phyloP scores from a whole-genome alignment of 2,797 vertebrate genomes.

The Cyclopterus lumpus region DNA sequence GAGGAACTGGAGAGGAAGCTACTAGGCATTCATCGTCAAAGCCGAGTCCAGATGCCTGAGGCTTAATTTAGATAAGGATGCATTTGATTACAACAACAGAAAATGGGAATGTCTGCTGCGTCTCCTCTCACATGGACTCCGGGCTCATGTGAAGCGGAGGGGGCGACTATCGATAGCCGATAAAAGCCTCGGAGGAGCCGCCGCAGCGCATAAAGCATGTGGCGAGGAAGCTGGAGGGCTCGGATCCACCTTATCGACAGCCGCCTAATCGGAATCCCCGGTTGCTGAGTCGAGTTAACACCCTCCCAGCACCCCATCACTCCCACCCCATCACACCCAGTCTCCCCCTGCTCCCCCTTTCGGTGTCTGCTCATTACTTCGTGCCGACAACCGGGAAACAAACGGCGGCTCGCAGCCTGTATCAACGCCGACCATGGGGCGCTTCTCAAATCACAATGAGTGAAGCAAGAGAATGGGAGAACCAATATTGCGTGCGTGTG shows the following conservation, averaged over 20 bases:
- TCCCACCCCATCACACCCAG: not conserved
- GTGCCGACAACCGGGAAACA: conserved; percentile 54
- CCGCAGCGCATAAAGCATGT: conserved; percentile 45
- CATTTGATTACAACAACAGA: not conserved
- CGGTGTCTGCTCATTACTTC: conserved; percentile 61
- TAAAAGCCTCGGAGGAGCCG: conserved; percentile 2
- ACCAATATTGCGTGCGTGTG: conserved; percentile 6
- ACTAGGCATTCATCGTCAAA: too few relatives aligned
- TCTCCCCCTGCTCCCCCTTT: not conserved
- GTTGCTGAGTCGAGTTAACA: conserved; percentile 57
- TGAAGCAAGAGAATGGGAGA: conserved; percentile 30
- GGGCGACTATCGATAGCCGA: conserved; percentile 27
- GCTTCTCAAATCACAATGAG: conserved; percentile 52
- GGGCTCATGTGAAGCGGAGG: not conserved
- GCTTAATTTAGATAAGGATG: not conserved
- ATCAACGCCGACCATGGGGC: conserved; percentile 36
- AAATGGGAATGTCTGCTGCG: not conserved
- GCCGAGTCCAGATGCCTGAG: not conserved
- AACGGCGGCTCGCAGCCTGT: conserved; percentile 43
- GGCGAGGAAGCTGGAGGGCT: conserved; percentile 15
- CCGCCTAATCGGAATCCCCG: conserved; percentile 42
- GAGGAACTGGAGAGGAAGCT: not conserved
- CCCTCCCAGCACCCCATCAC: conserved; percentile 3
- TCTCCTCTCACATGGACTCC: conserved; percentile 1
- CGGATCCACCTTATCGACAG: conserved; percentile 47